Evolutionary conservation across 2,888 invertebrate species (phyloP).

Genomic region (Tethea ocularis): DNA sequence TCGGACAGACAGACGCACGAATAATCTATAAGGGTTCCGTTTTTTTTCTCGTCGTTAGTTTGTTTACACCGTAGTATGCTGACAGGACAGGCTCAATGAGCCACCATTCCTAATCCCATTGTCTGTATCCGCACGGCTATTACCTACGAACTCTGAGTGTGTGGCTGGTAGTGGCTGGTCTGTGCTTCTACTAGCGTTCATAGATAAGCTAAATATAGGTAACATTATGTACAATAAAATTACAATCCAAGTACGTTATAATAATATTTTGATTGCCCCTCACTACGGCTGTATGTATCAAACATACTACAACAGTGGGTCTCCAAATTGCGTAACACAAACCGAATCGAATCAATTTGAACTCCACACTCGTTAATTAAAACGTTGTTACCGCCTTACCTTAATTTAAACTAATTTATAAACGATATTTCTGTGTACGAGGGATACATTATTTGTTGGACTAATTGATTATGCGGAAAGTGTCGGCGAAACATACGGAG

Average conservation of each 20-base stretch:
- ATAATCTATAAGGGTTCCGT: no score
- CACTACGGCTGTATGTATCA: slow-evolving; percentile 25
- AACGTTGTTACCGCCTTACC: slow-evolving; percentile 41
- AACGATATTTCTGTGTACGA: slow-evolving; percentile 38
- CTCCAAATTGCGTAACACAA: slow-evolving; percentile 54
- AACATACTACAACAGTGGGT: slow-evolving; percentile 37
- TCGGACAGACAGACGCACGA: no score
- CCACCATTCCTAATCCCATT: no score
- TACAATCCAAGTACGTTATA: background rate
- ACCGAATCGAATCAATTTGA: slow-evolving; percentile 58
- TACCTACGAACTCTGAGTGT: no score
- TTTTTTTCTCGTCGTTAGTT: no score
- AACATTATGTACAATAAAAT: background rate
- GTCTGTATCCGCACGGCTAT: no score
- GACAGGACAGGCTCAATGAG: no score
- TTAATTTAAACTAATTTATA: slow-evolving; percentile 45
- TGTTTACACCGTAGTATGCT: no score
- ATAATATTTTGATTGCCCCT: slow-evolving; percentile 4
- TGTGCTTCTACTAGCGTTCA: no score
- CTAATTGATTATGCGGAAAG: slow-evolving; percentile 7
- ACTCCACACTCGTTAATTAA: slow-evolving; percentile 58
- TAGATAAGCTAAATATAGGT: no score
- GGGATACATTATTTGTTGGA: slow-evolving; percentile 15
- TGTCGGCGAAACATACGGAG: background rate
- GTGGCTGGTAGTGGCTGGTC: no score